Evolutionary conservation across 1,140 invertebrate species (phyloP).

Genomic region (Trypoxylus dichotomus): DNA sequence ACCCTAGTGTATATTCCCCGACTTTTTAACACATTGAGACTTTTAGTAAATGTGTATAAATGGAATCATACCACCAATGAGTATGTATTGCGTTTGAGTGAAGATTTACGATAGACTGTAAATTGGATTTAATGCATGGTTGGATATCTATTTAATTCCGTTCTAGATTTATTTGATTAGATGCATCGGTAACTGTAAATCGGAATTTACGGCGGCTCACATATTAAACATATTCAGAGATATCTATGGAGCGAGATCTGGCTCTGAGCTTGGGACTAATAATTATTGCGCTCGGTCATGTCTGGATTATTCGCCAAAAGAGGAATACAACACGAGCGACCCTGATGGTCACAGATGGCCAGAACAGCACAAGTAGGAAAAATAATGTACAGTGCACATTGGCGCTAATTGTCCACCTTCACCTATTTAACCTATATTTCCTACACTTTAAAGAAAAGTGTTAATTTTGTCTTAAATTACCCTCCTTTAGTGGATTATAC

Average conservation of each 20-base stretch:
- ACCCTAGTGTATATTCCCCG: no score
- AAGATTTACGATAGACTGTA: not conserved
- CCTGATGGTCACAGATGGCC: not conserved
- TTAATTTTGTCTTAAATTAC: no score
- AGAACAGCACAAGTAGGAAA: not conserved
- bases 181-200: slow-evolving; percentile 2
- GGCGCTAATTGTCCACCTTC: not conserved
- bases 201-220: slow-evolving; percentile 1
- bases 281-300: not conserved
- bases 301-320: not conserved
- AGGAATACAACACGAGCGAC: not conserved
- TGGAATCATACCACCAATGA: not conserved
- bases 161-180: slow-evolving; percentile 3
- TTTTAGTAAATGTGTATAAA: not conserved
- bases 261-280: not conserved
- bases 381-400: not conserved
- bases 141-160: slow-evolving; percentile 7
- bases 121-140: slow-evolving; percentile 6
- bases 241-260: not conserved
- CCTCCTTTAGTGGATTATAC: no score
- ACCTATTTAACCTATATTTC: no score
- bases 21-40: not conserved
- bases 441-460: no score
- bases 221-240: slow-evolving; percentile 1
- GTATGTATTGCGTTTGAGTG: not conserved